Conservation (phyloP, 92 coral and sea anemone species). For the Bergia sp. region DNA sequence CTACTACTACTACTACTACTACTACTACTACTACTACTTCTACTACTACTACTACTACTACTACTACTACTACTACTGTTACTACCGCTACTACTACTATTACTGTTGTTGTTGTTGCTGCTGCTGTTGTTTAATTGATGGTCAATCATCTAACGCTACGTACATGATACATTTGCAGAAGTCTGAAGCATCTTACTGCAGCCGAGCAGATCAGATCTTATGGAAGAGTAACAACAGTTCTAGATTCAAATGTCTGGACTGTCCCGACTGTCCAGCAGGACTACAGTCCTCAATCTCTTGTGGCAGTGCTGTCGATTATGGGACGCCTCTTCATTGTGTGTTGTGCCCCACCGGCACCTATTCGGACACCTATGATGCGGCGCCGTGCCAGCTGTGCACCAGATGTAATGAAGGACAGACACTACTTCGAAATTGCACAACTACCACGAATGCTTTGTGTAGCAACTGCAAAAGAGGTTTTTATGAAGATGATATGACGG, state of each 20-base stretch:
- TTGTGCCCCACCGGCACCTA: slow-evolving; percentile 4
- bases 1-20: too few species aligned
- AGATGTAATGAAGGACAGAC: slow-evolving; percentile 2
- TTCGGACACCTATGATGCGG: slow-evolving; percentile 17
- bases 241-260: not conserved
- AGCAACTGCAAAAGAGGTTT: slow-evolving; percentile 4
- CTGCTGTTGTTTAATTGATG: too few species aligned
- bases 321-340: slow-evolving; percentile 28
- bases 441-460: not conserved
- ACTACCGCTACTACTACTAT: too few species aligned
- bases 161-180: not conserved
- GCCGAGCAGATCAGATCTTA: slow-evolving; percentile 1
- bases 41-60: too few species aligned
- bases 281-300: slow-evolving; percentile 16
- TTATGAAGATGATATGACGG: slow-evolving; percentile 11
- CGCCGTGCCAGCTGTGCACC: slow-evolving; percentile 30
- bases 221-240: slow-evolving; percentile 24
- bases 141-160: too few species aligned
- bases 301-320: slow-evolving; percentile 15
- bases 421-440: not conserved
- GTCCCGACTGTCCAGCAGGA: slow-evolving; percentile 29
- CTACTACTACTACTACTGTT: too few species aligned
- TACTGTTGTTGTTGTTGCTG: too few species aligned
- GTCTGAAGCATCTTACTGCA: not conserved
- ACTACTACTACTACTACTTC: too few species aligned